Percentiles rank a stretch among this genome's conserved stretches.
These are phyloP conservation scores for Aulostomus chinensis DNA, from an alignment of 2,797 vertebrate genomes.

Conservation along the genomic window DNA sequence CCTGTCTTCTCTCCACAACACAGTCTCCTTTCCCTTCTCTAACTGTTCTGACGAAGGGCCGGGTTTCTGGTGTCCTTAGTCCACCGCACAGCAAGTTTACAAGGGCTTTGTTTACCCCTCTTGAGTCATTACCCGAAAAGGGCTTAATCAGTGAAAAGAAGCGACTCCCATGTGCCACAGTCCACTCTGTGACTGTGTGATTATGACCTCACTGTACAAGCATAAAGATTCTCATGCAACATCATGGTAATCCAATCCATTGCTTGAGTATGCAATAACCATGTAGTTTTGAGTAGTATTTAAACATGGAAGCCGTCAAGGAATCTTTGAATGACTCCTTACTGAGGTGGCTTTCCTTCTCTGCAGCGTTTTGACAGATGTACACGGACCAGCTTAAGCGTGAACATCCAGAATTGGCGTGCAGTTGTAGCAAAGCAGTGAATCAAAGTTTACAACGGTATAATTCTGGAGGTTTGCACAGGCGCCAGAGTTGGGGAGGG, in stretches of 20 bases:
- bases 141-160: slow-evolving; percentile 20
- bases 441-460: slow-evolving; percentile 12
- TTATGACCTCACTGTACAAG: slow-evolving; percentile 33
- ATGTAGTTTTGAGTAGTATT: slow-evolving; percentile 29
- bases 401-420: neutral
- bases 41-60: slow-evolving; percentile 64
- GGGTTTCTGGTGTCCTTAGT: slow-evolving; percentile 45
- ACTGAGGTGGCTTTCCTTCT: slow-evolving; percentile 25
- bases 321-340: slow-evolving; percentile 28
- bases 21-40: slow-evolving; percentile 65
- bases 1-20: slow-evolving; percentile 59
- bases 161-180: slow-evolving; percentile 11
- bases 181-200: no score
- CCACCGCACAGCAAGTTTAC: slow-evolving; percentile 55
- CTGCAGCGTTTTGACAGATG: slow-evolving; percentile 2
- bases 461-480: slow-evolving; percentile 33
- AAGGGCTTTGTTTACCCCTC: slow-evolving; percentile 54
- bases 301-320: slow-evolving; percentile 12
- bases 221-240: slow-evolving; percentile 26
- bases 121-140: slow-evolving; percentile 42
- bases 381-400: slow-evolving; percentile 33
- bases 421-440: neutral
- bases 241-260: no score
- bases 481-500: slow-evolving; percentile 33
- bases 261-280: slow-evolving; percentile 11